Percentiles rank a stretch among this genome's conserved stretches.
Conservation (phyloP, 2,113 vertebrate species). For the Cebus imitator region DNA sequence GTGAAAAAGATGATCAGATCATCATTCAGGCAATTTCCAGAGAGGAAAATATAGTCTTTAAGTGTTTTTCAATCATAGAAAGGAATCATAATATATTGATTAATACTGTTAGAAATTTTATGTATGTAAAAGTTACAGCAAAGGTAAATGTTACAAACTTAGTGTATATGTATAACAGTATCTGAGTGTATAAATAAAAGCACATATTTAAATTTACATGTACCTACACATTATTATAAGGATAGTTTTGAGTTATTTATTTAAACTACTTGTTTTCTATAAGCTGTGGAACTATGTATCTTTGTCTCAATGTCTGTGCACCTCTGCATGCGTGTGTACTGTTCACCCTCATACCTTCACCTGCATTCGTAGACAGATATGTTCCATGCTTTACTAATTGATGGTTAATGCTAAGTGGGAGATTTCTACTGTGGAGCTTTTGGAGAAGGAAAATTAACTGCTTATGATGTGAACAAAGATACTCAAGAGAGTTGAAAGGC, state of each 20-base stretch:
- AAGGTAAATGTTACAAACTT: neutral
- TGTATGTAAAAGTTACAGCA: neutral
- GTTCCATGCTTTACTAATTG: conserved; percentile 48
- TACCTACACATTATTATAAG: neutral
- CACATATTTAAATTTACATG: conserved; percentile 9
- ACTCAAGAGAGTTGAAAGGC: conserved; percentile 40
- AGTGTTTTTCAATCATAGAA: conserved; percentile 19
- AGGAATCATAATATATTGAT: neutral
- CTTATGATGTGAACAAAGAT: conserved; percentile 58
- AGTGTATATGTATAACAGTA: neutral
- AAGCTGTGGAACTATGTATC: neutral
- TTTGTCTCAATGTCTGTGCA: conserved; percentile 10
- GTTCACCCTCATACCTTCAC: neutral
- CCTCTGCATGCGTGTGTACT: no score
- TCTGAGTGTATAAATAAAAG: conserved; percentile 29
- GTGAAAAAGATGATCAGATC: neutral
- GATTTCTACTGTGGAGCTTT: conserved; percentile 69
- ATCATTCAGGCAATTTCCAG: neutral
- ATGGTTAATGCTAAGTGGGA: conserved; percentile 64
- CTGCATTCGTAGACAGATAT: neutral
- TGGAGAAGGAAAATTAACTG: conserved; percentile 66
- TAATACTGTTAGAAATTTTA: neutral
- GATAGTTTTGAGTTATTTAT: conserved; percentile 9
- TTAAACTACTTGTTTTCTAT: conserved; percentile 29
- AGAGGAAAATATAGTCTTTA: neutral